Percentiles rank a stretch among this genome's conserved stretches.
phyloP scores from a whole-genome alignment of 2,888 invertebrate genomes.

The Chouioia cunea region DNA sequence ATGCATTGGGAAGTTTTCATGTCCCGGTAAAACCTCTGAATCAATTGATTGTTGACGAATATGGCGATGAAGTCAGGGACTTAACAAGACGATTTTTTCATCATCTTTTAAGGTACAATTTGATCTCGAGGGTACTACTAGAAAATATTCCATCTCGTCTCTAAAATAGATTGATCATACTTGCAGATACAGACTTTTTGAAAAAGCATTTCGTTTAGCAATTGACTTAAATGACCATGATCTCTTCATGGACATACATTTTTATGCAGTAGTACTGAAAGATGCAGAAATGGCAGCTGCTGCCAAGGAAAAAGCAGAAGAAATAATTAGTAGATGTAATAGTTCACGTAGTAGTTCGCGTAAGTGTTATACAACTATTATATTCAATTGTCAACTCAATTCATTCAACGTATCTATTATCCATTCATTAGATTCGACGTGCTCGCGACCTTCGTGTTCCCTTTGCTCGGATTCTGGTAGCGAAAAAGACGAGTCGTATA shows the following conservation, averaged over 20 bases:
- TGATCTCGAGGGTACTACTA: slow-evolving; percentile 1
- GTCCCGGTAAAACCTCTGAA: slow-evolving; percentile 77
- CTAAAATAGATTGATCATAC: slow-evolving; percentile 21
- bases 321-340: slow-evolving; percentile 66
- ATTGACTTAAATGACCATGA: slow-evolving; percentile 89
- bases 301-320: slow-evolving; percentile 78
- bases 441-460: slow-evolving; percentile 80
- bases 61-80: slow-evolving; percentile 83
- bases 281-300: slow-evolving; percentile 77
- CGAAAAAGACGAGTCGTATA: slow-evolving; percentile 66
- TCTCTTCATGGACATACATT: slow-evolving; percentile 86
- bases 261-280: slow-evolving; percentile 76
- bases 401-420: too few species aligned
- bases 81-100: slow-evolving; percentile 90
- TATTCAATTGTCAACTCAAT: too few species aligned
- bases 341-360: slow-evolving; percentile 67
- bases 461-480: slow-evolving; percentile 72
- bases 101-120: slow-evolving; percentile 79
- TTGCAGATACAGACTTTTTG: slow-evolving; percentile 77
- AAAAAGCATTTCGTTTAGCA: slow-evolving; percentile 87
- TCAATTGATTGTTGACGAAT: slow-evolving; percentile 78
- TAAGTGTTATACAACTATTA: slow-evolving; percentile 51
- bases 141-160: slow-evolving; percentile 20
- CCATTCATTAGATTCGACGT: slow-evolving; percentile 78
- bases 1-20: slow-evolving; percentile 85